Evolutionary conservation across 2,113 vertebrate species (phyloP), one percentile per base, ranked within the genome.

Genomic region (Lagopus leucura): DNA sequence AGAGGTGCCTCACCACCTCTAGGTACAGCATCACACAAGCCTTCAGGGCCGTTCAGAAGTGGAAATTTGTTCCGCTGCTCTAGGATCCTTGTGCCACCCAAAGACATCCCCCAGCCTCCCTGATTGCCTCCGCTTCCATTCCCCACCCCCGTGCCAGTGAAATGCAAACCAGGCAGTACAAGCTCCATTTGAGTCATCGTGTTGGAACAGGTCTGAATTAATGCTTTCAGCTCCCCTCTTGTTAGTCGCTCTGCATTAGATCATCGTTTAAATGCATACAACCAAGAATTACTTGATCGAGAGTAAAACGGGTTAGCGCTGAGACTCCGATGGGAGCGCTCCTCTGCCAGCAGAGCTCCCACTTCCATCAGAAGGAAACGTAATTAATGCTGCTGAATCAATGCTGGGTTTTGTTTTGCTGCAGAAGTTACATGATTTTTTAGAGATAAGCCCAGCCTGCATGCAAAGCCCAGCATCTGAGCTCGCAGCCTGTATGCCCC

Each of bases 191-290:
- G 92, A 96, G 76, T 81, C 91, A 86, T 86, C 63, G 10, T 8
- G 27, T 75, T 71, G 69, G 83, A 82, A 19, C 47, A 36, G 79
- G 73, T 58, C 87, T 89, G 72, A 92, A 78, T 89, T 82, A 79
- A 86, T 55, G 82, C 79, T 83, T 63, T 71, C 50, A 15, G 72
- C 43, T 77, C 71, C 66, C 47, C 65, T 45, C 75, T 81, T 24
- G 1, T 89, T 84, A 89, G 94, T 81, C 34, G 28, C 69, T 91
- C 76, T 34, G 90, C 82, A 63, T 94, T 95, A 96, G 92, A 86
- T 91, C 94, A 85, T 38, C 61, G 2, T 64, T 91, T 52, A 55
- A 93, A 77, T 25, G 88, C 88, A 89, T 73, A 48, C 57, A 78
- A 80, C 87, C 81, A 48, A 74, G 52, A 89, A 86, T 63, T 18